These are phyloP conservation scores for Petroica traversi DNA, from an alignment of 2,113 vertebrate genomes.

Conservation along the genomic window DNA sequence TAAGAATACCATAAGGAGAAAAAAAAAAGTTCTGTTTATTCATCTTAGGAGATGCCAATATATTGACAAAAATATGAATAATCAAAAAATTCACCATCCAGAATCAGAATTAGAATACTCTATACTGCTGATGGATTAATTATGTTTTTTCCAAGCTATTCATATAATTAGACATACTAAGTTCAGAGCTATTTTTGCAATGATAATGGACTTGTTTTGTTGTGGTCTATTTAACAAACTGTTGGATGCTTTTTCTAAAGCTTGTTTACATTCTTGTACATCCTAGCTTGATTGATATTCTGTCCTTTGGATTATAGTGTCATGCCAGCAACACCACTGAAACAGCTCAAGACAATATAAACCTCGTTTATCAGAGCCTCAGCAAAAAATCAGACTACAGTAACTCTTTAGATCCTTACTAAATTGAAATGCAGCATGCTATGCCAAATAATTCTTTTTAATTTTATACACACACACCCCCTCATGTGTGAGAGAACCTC, in stretches of 20 bases:
- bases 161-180: constrained; percentile 76
- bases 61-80: constrained; percentile 59
- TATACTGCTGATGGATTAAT: constrained; percentile 74
- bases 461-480: rapidly evolving
- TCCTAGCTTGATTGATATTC: constrained; percentile 72
- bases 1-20: background rate
- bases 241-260: constrained; percentile 65
- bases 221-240: constrained; percentile 78
- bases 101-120: constrained; percentile 51
- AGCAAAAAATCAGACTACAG: background rate
- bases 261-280: constrained; percentile 74
- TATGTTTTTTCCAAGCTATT: constrained; percentile 70
- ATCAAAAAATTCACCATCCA: constrained; percentile 63
- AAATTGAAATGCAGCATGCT: background rate
- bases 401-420: background rate
- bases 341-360: constrained; percentile 59
- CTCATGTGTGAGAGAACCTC: background rate
- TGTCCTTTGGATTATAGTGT: constrained; percentile 70
- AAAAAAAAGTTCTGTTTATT: constrained; percentile 21
- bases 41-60: constrained; percentile 51
- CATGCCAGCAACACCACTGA: constrained; percentile 45
- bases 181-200: constrained; percentile 71
- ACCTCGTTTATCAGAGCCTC: background rate
- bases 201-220: constrained; percentile 72
- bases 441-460: background rate